Conservation (phyloP, 2,888 invertebrate species). For the Agonopterix arenella region DNA sequence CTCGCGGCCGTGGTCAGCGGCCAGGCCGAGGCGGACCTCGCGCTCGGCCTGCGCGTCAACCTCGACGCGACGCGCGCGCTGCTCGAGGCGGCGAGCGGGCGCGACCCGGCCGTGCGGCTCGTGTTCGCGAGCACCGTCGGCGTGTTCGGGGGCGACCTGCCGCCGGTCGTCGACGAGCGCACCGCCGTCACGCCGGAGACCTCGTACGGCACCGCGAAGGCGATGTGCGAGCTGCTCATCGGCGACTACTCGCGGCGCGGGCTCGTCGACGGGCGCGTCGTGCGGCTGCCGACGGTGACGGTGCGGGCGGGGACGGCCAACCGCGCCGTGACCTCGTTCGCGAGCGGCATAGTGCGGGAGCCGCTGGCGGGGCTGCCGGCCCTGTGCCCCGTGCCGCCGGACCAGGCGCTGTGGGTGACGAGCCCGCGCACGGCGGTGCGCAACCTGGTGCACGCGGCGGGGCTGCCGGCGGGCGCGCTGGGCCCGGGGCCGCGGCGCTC, state of each 20-base stretch:
- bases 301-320: constrained; percentile 56
- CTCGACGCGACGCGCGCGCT: constrained; percentile 54
- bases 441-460: constrained; percentile 44
- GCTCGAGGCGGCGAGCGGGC: constrained; percentile 41
- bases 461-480: constrained; percentile 26
- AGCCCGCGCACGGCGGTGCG: constrained; percentile 44
- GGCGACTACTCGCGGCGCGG: constrained; percentile 58
- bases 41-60: constrained; percentile 52
- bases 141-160: constrained; percentile 47
- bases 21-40: constrained; percentile 54
- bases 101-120: constrained; percentile 32
- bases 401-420: constrained; percentile 46
- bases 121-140: constrained; percentile 52
- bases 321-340: constrained; percentile 60
- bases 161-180: constrained; percentile 35
- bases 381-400: constrained; percentile 39
- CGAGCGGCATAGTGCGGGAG: constrained; percentile 57
- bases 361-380: constrained; percentile 41
- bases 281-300: constrained; percentile 57
- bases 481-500: constrained; percentile 36
- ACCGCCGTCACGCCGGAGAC: constrained; percentile 49
- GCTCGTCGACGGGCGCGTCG: constrained; percentile 43
- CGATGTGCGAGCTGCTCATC: constrained; percentile 54
- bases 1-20: constrained; percentile 63
- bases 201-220: constrained; percentile 59